These are phyloP conservation scores for Semnornis frantzii DNA, from an alignment of 2,113 vertebrate species.

Conservation along the genomic window DNA sequence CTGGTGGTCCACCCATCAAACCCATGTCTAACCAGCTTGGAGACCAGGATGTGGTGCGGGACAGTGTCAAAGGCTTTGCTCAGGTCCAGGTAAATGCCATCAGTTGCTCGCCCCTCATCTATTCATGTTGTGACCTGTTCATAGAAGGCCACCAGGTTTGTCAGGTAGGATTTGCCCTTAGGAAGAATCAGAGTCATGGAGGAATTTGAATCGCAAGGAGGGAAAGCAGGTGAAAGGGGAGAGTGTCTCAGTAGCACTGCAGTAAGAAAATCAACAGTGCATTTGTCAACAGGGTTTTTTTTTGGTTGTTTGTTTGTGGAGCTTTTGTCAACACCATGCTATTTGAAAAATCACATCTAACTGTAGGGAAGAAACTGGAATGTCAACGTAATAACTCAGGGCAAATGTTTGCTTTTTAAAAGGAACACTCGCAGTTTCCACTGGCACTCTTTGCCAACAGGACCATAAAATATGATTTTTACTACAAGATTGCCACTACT, in stretches of 20 bases:
- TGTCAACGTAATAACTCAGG: neutral
- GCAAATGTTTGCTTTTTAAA: constrained; percentile 21
- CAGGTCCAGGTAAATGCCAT: no score
- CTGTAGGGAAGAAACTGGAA: neutral
- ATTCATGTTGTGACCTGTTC: no score
- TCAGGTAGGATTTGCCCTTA: no score
- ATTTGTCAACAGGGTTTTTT: constrained; percentile 5
- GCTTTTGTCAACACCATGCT: neutral
- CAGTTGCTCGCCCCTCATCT: no score
- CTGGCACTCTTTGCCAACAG: neutral
- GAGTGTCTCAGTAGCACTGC: neutral
- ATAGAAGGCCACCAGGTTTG: no score
- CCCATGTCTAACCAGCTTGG: no score
- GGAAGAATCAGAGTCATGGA: neutral
- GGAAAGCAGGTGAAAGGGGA: neutral
- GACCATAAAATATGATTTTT: neutral
- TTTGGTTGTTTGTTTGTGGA: neutral
- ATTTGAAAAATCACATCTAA: constrained; percentile 20
- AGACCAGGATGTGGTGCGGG: no score
- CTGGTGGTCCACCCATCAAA: no score
- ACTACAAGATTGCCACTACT: neutral
- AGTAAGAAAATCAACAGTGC: neutral
- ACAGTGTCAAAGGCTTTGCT: no score
- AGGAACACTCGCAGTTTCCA: neutral
- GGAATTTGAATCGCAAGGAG: neutral